These are phyloP conservation scores for Euzophera pinguis DNA, from an alignment of 2,888 invertebrate genomes.

Conservation along the genomic window DNA sequence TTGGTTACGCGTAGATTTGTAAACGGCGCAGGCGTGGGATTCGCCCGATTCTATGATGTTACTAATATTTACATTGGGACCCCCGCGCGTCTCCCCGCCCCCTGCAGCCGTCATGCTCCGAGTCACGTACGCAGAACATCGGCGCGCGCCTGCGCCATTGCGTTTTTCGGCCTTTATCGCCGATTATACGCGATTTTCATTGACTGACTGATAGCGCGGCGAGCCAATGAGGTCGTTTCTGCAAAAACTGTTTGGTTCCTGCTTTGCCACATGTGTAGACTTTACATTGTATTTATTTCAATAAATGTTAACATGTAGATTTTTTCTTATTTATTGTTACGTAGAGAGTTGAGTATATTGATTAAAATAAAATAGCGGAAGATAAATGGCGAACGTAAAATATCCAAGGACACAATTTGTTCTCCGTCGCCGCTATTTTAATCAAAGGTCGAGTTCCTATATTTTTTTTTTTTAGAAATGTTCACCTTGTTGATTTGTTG, in stretches of 20 bases:
- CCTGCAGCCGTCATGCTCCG: slow-evolving; percentile 52
- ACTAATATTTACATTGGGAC: slow-evolving; percentile 53
- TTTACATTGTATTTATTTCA: not conserved
- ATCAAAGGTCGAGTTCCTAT: too few species aligned
- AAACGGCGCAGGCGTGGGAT: slow-evolving; percentile 54
- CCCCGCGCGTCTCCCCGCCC: slow-evolving; percentile 25
- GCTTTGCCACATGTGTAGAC: slow-evolving; percentile 4
- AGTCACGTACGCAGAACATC: slow-evolving; percentile 70
- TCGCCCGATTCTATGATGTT: slow-evolving; percentile 30
- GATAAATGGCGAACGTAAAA: too few species aligned
- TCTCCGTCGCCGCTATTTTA: too few species aligned
- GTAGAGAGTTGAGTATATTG: too few species aligned
- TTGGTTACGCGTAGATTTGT: slow-evolving; percentile 37
- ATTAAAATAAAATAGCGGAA: too few species aligned
- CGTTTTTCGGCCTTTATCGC: slow-evolving; percentile 60
- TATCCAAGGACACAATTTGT: too few species aligned
- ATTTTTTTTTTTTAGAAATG: too few species aligned
- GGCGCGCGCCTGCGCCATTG: slow-evolving; percentile 63
- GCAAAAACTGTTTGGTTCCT: not conserved
- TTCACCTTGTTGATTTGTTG: too few species aligned
- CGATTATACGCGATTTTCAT: slow-evolving; percentile 38
- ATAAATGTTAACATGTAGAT: not conserved
- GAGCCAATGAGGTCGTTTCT: not conserved
- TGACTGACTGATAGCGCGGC: slow-evolving; percentile 31
- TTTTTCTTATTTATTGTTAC: too few species aligned